Evolutionary conservation across 1,140 invertebrate genomes (phyloP).

Genomic region (Amphibalanus amphitrite): DNA sequence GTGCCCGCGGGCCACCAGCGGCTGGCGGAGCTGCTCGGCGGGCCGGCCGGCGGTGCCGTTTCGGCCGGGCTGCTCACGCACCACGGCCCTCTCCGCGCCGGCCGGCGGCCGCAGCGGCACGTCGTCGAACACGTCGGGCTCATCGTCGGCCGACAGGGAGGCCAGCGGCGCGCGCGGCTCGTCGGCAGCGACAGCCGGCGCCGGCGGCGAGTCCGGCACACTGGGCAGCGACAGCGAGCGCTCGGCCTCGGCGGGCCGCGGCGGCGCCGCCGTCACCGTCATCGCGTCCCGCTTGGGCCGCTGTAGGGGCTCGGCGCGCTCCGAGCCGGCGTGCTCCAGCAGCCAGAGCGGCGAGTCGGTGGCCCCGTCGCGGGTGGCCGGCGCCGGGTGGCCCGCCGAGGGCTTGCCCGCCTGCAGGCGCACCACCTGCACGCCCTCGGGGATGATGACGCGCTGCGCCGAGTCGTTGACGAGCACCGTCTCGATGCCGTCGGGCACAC

Average conservation of each 20-base stretch:
- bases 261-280: background rate
- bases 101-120: too few species aligned
- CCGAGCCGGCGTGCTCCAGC: background rate
- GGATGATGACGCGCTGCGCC: background rate
- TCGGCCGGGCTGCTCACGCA: background rate
- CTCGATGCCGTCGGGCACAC: background rate
- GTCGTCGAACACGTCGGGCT: background rate
- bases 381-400: background rate
- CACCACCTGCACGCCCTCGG: background rate
- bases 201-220: background rate
- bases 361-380: background rate
- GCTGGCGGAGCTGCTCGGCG: background rate
- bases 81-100: background rate
- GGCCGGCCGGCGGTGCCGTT: background rate
- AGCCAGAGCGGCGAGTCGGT: background rate
- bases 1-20: background rate
- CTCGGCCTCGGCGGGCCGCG: background rate
- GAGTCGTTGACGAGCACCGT: background rate
- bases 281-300: background rate
- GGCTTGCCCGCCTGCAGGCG: background rate
- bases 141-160: background rate
- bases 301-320: background rate
- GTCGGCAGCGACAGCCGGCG: background rate
- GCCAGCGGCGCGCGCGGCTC: too few species aligned
- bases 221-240: background rate